Evolutionary conservation across 2,113 vertebrate genomes (phyloP), one percentile per base, ranked within the genome.

Genomic region (Chaetura pelagica): DNA sequence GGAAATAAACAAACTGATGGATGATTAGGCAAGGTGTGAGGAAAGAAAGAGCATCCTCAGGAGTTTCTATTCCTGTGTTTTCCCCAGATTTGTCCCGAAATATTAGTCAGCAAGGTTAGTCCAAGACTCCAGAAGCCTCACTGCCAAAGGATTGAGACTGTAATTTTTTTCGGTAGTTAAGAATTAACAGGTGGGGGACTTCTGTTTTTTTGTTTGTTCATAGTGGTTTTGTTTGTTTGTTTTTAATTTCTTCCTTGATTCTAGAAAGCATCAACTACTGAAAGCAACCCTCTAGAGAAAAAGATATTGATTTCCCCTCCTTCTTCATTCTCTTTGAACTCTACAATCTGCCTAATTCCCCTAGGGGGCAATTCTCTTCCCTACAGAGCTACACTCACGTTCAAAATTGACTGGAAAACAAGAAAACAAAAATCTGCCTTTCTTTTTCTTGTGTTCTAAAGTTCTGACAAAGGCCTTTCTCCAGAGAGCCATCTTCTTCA

Each of bases 391-490:
- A 93, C 92, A 83, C 61, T 96, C 92, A 90, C 74, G 94, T 95
- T 96, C 83, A 96, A 96, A 95, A 95, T 94, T 96, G 96, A 94
- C 96, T 97, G 93, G 85, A 93, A 97, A 93, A 96, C 85, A 96
- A 84, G 92, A 96, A 97, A 94, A 94, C 93, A 96, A 93, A 97
- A 97, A 94, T 97, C 94, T 95, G 83, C 83, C 63, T 93, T 97
- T 97, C 92, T 97, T 95, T 96, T 92, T 81, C 82, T 66, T 86
- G 73, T 78, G 87, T 94, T 97, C 86, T 94, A 91, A 89, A 97
- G 87, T 96, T 93, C 96, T 97, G 97, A 97, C 97, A 97, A 95
- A 92, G 63, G 79, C 76, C 96, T 94, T 97, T 96, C 97, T 97
- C 97, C 87, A 84, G 97, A 97, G 96, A 97, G 82, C 59, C 87